Conservation (phyloP, 2,113 vertebrate genomes). For the Andinoacara biseriatus region DNA sequence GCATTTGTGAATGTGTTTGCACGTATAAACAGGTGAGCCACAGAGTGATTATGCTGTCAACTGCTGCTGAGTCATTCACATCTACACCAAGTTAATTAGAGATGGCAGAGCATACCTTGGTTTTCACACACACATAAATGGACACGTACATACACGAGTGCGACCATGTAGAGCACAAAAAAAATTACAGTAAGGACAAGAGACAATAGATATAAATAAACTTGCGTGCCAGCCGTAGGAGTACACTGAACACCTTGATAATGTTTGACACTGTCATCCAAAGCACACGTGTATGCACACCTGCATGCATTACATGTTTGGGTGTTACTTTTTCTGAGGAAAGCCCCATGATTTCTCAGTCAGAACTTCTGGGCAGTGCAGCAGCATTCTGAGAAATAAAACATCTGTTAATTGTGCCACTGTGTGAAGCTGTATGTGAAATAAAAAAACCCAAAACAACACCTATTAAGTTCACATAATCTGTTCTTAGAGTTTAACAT, state of each 20-base stretch:
- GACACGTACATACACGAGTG: constrained; percentile 11
- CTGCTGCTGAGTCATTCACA: constrained; percentile 73
- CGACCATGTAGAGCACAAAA: constrained; percentile 15
- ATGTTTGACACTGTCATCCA: constrained; percentile 43
- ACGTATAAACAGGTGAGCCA: constrained; percentile 70
- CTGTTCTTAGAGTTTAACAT: not conserved
- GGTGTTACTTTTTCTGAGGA: constrained; percentile 25
- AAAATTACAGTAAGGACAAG: constrained; percentile 44
- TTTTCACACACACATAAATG: constrained; percentile 41
- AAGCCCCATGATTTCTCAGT: constrained; percentile 24
- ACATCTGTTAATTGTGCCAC: not conserved
- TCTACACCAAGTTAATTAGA: constrained; percentile 74
- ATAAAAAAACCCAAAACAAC: not conserved
- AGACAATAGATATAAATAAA: constrained; percentile 71
- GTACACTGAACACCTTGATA: constrained; percentile 46
- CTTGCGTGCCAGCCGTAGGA: constrained; percentile 62
- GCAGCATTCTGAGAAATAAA: not conserved
- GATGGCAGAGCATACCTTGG: constrained; percentile 67
- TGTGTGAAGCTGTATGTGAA: not conserved
- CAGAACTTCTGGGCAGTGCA: not conserved
- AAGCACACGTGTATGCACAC: constrained; percentile 5
- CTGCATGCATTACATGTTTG: constrained; percentile 21
- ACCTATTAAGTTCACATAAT: not conserved
- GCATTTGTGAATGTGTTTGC: constrained; percentile 36
- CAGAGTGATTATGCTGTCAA: constrained; percentile 76